These are phyloP conservation scores for Menidia menidia DNA, from an alignment of 2,797 vertebrate species.

Conservation along the genomic window DNA sequence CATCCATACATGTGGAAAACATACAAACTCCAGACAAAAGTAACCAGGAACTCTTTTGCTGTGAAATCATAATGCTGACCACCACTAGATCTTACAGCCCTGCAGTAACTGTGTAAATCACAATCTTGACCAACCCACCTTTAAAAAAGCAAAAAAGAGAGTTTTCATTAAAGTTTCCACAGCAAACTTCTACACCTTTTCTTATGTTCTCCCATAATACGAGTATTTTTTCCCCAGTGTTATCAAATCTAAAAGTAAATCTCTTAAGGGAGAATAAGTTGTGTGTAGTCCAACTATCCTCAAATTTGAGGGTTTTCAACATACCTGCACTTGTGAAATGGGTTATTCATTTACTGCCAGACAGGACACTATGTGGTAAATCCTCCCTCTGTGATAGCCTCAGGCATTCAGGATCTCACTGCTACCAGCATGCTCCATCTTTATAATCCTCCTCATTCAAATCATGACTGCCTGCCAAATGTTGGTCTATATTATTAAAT, in stretches of 20 bases:
- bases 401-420: slow-evolving; percentile 41
- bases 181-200: no score
- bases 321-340: slow-evolving; percentile 23
- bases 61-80: no score
- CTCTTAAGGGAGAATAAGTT: slow-evolving; percentile 7
- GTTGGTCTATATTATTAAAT: slow-evolving; percentile 65
- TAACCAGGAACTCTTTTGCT: no score
- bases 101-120: no score
- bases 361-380: slow-evolving; percentile 41
- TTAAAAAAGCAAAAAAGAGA: no score
- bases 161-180: no score
- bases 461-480: slow-evolving; percentile 57
- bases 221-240: not conserved
- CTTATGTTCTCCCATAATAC: not conserved
- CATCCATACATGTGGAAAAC: no score
- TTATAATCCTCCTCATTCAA: slow-evolving; percentile 66
- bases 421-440: slow-evolving; percentile 50
- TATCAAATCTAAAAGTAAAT: not conserved
- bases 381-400: slow-evolving; percentile 47
- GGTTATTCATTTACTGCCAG: slow-evolving; percentile 35
- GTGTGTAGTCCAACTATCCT: not conserved
- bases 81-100: no score
- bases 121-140: no score
- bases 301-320: slow-evolving; percentile 11
- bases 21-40: no score